Evolutionary conservation across 2,888 invertebrate genomes (phyloP).

Genomic region (Pterostichus niger): DNA sequence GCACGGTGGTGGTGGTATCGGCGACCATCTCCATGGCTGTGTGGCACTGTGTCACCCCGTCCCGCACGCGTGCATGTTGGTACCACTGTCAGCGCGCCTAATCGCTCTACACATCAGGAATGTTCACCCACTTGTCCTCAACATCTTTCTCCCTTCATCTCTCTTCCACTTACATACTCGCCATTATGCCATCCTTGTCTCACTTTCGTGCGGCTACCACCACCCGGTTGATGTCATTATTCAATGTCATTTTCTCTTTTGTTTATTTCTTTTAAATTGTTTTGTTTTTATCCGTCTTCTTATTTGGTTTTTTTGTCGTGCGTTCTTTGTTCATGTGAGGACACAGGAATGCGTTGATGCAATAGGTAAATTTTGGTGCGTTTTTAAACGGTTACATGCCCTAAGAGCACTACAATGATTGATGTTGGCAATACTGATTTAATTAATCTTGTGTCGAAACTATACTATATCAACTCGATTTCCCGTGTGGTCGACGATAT

Average conservation of each 20-base stretch:
- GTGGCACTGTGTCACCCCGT: constrained; percentile 61
- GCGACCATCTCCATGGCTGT: constrained; percentile 58
- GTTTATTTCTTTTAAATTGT: constrained; percentile 60
- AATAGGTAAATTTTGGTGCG: constrained; percentile 32
- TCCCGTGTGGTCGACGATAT: background rate
- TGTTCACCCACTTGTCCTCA: constrained; percentile 72
- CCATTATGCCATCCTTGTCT: background rate
- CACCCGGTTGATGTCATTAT: constrained; percentile 72
- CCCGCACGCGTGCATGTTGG: constrained; percentile 60
- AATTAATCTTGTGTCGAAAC: constrained; percentile 18
- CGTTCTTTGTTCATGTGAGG: constrained; percentile 43
- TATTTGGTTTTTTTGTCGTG: constrained; percentile 38
- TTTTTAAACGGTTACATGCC: constrained; percentile 8
- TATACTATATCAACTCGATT: background rate
- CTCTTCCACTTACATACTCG: constrained; percentile 1
- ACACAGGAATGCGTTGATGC: constrained; percentile 38
- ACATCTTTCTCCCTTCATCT: constrained; percentile 18
- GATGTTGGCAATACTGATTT: background rate
- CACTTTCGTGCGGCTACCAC: constrained; percentile 45
- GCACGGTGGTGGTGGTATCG: constrained; percentile 28
- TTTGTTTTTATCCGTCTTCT: constrained; percentile 28
- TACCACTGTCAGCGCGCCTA: constrained; percentile 69
- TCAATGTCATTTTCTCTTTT: constrained; percentile 72
- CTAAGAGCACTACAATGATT: constrained; percentile 14
- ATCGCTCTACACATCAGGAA: constrained; percentile 74